Conservation (phyloP, 2,113 vertebrate genomes). For the Melospiza melodia region DNA sequence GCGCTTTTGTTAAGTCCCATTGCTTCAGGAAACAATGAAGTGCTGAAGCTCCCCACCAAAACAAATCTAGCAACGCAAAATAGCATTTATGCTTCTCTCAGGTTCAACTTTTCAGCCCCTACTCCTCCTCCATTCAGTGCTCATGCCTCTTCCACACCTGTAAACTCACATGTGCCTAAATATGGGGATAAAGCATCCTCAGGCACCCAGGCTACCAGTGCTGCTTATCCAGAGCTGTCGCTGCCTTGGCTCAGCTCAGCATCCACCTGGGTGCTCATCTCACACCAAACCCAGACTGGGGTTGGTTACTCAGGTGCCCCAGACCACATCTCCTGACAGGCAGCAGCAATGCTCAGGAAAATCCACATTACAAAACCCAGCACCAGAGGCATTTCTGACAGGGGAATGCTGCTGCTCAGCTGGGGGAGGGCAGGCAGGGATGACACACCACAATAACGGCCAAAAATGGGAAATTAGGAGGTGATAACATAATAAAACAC, state of each 20-base stretch:
- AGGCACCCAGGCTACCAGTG: neutral
- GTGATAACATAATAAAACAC: neutral
- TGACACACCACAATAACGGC: fast-evolving
- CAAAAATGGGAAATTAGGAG: neutral
- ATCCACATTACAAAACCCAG: fast-evolving
- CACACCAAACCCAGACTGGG: neutral
- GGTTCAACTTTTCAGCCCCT: neutral
- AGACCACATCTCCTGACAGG: neutral
- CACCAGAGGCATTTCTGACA: fast-evolving
- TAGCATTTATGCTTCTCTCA: neutral
- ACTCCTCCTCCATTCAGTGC: neutral
- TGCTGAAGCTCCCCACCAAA: neutral
- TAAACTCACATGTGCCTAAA: neutral
- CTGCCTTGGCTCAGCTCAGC: neutral
- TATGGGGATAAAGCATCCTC: neutral
- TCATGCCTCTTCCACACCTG: neutral
- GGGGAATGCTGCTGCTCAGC: fast-evolving
- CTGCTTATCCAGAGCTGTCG: neutral
- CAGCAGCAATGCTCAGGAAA: neutral
- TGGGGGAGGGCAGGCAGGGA: neutral
- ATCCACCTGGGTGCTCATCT: neutral
- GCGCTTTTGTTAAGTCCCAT: neutral
- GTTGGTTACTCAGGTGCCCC: neutral
- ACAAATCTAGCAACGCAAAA: neutral
- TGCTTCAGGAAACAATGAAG: neutral